Evolutionary conservation across 2,113 vertebrate genomes (phyloP).

Genomic region (Engraulis encrasicolus): DNA sequence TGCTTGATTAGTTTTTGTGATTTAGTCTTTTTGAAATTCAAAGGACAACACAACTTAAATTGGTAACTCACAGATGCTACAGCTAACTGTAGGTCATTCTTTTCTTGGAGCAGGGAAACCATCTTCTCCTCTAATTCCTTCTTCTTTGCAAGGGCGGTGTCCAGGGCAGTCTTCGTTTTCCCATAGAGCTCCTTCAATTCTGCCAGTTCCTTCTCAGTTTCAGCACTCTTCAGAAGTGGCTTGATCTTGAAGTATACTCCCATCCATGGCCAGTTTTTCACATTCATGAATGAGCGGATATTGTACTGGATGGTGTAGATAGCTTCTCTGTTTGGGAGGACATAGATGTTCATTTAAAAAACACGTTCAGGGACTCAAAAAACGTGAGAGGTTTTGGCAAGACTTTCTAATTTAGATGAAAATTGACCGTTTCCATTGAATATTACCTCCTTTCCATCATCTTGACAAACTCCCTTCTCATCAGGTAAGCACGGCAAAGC

Average conservation of each 20-base stretch:
- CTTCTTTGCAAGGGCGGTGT: constrained; percentile 64
- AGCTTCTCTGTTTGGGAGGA: constrained; percentile 69
- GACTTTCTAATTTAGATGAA: too few species aligned
- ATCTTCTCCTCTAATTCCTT: constrained; percentile 72
- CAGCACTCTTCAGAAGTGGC: constrained; percentile 80
- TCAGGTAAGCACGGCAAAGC: constrained; percentile 83
- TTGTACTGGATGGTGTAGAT: constrained; percentile 86
- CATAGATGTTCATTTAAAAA: too few species aligned
- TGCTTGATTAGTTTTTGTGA: too few species aligned
- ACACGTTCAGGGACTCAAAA: too few species aligned
- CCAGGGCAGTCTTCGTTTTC: constrained; percentile 79
- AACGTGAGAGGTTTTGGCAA: too few species aligned
- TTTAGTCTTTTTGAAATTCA: too few species aligned
- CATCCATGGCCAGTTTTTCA: constrained; percentile 94
- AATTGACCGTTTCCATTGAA: neutral
- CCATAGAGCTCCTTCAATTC: constrained; percentile 82
- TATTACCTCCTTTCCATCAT: constrained; percentile 87
- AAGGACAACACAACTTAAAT: too few species aligned
- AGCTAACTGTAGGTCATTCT: constrained; percentile 81
- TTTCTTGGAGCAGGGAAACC: constrained; percentile 72
- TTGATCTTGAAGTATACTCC: constrained; percentile 90
- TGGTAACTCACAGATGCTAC: constrained; percentile 61
- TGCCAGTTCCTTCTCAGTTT: constrained; percentile 83
- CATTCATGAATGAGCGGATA: constrained; percentile 88
- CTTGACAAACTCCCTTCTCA: constrained; percentile 83